Percentiles rank a stretch among this genome's conserved stretches.
phyloP scores from a whole-genome alignment of 2,888 invertebrate genomes.

The Dromius quadrimaculatus region DNA sequence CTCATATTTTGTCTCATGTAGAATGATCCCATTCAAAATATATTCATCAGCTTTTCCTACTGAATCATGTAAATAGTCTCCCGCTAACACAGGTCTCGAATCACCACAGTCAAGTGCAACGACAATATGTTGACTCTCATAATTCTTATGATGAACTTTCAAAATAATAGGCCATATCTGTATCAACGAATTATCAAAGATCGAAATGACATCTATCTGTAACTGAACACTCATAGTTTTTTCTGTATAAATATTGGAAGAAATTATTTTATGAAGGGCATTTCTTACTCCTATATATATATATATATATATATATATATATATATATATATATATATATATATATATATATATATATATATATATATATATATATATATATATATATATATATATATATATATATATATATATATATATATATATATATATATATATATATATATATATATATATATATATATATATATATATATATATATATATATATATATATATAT shows the following conservation, averaged over 20 bases:
- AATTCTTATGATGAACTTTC: constrained; percentile 37
- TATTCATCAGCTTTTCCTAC: constrained; percentile 32
- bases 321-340: no score
- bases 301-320: no score
- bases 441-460: no score
- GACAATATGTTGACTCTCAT: constrained; percentile 16
- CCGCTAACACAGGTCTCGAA: constrained; percentile 34
- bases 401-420: no score
- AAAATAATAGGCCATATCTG: constrained; percentile 35
- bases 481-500: no score
- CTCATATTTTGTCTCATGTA: constrained; percentile 12
- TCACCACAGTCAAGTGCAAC: constrained; percentile 37
- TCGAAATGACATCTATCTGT: constrained; percentile 28
- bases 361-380: no score
- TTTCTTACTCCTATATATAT: constrained; percentile 35
- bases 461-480: no score
- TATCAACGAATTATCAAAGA: constrained; percentile 25
- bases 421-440: no score
- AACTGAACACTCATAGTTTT: constrained; percentile 18
- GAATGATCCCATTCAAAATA: constrained; percentile 32
- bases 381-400: no score
- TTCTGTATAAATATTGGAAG: constrained; percentile 25
- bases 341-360: no score
- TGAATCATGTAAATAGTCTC: constrained; percentile 21
- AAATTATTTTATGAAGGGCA: constrained; percentile 10